Percentiles rank a stretch among this genome's conserved stretches.
These are phyloP conservation scores for Maccullochella peelii DNA, from an alignment of 2,113 vertebrate genomes.

Conservation along the genomic window DNA sequence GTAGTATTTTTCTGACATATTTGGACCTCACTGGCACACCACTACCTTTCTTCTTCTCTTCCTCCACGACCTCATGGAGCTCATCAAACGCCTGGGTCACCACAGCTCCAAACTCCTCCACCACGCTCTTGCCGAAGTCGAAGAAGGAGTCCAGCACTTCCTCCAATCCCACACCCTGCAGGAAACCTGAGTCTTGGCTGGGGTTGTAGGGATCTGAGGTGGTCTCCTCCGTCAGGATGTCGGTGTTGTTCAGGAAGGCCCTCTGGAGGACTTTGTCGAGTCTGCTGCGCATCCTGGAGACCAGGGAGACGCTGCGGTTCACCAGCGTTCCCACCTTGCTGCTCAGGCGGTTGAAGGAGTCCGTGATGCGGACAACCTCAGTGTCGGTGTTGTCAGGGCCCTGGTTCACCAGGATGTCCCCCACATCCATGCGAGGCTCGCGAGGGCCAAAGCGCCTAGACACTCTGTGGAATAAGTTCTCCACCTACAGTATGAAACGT, in stretches of 20 bases:
- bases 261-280: constrained; percentile 87
- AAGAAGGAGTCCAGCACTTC: constrained; percentile 87
- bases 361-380: constrained; percentile 84
- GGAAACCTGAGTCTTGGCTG: constrained; percentile 61
- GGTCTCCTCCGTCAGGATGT: constrained; percentile 23
- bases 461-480: constrained; percentile 87
- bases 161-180: constrained; percentile 84
- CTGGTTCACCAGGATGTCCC: constrained; percentile 72
- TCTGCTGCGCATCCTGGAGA: constrained; percentile 84
- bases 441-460: constrained; percentile 82
- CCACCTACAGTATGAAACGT: constrained; percentile 79
- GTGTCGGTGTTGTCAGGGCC: constrained; percentile 73
- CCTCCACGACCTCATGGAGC: constrained; percentile 66
- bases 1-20: neutral
- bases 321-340: constrained; percentile 82
- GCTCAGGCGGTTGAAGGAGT: constrained; percentile 84
- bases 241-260: constrained; percentile 82
- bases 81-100: constrained; percentile 83
- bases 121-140: constrained; percentile 88
- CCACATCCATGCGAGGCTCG: constrained; percentile 65
- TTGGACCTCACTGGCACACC: too few species aligned
- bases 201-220: constrained; percentile 69
- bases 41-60: constrained; percentile 81
- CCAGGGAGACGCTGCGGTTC: constrained; percentile 84
- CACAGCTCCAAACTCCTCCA: constrained; percentile 86